Evolutionary conservation across 2,888 invertebrate species (phyloP).

Genomic region (Halictus quadricinctus): DNA sequence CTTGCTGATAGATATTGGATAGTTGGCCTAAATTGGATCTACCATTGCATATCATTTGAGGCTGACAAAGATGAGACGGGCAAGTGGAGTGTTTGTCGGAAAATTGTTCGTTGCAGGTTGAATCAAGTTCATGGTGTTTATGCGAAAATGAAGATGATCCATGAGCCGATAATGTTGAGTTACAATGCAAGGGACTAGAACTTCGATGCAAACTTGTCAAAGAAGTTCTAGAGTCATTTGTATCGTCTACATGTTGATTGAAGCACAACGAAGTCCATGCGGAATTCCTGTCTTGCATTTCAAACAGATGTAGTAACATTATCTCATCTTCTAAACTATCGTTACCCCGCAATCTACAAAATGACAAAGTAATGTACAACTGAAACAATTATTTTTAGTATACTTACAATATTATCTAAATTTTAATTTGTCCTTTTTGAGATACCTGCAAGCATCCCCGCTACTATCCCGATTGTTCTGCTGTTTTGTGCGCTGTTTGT

Average conservation of each 20-base stretch:
- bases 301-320: conserved; percentile 85
- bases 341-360: conserved; percentile 65
- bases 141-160: conserved; percentile 66
- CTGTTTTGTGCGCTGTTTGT: conserved; percentile 72
- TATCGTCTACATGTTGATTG: conserved; percentile 74
- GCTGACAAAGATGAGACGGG: conserved; percentile 51
- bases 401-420: neutral
- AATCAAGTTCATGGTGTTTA: conserved; percentile 73
- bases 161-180: conserved; percentile 50
- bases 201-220: conserved; percentile 67
- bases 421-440: neutral
- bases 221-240: conserved; percentile 65
- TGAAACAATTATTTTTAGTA: neutral
- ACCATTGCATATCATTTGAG: conserved; percentile 50
- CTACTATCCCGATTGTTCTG: conserved; percentile 47
- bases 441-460: conserved; percentile 53
- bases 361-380: neutral
- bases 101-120: conserved; percentile 62
- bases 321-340: conserved; percentile 84
- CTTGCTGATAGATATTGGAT: conserved; percentile 55
- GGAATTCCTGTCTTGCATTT: conserved; percentile 82
- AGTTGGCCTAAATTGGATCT: conserved; percentile 52
- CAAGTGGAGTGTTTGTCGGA: conserved; percentile 61
- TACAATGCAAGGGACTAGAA: conserved; percentile 68
- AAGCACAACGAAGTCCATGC: conserved; percentile 76